phyloP scores from a whole-genome alignment of 2,113 vertebrate species.

The Mesembrinibis cayennensis region DNA sequence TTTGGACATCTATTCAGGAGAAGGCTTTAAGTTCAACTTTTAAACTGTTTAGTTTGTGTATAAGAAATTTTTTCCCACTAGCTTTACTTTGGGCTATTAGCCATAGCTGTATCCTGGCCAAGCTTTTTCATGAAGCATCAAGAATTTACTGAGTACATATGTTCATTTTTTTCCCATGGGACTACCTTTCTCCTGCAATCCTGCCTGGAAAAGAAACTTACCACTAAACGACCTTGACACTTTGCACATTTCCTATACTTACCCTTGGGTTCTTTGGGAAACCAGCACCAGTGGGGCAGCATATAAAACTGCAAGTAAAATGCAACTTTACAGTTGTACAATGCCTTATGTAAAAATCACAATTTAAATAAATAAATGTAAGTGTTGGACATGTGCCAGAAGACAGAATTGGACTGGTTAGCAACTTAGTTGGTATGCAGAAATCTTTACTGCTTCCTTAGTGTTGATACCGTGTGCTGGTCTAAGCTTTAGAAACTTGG shows the following conservation, averaged over 20 bases:
- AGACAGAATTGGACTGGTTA: neutral
- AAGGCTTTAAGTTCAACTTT: constrained; percentile 21
- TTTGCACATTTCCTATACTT: neutral
- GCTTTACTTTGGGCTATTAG: constrained; percentile 38
- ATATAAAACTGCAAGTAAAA: neutral
- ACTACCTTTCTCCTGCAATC: constrained; percentile 46
- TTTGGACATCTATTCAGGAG: neutral
- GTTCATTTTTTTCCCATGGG: neutral
- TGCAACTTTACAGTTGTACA: neutral
- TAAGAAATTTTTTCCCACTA: neutral
- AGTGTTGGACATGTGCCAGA: neutral
- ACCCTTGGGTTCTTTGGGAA: constrained; percentile 11
- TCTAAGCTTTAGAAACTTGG: neutral
- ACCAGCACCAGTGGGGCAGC: neutral
- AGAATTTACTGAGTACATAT: constrained; percentile 65
- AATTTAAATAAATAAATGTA: neutral
- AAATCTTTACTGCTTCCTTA: neutral
- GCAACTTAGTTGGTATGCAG: neutral
- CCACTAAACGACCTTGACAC: neutral
- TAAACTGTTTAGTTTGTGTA: neutral
- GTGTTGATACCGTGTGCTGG: rapidly evolving
- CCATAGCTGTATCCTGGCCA: constrained; percentile 60
- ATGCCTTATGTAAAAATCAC: neutral
- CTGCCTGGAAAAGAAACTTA: constrained; percentile 39
- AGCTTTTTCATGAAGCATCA: constrained; percentile 55